phyloP scores from a whole-genome alignment of 1,140 invertebrate genomes.

The Rhopalosiphum maidis region DNA sequence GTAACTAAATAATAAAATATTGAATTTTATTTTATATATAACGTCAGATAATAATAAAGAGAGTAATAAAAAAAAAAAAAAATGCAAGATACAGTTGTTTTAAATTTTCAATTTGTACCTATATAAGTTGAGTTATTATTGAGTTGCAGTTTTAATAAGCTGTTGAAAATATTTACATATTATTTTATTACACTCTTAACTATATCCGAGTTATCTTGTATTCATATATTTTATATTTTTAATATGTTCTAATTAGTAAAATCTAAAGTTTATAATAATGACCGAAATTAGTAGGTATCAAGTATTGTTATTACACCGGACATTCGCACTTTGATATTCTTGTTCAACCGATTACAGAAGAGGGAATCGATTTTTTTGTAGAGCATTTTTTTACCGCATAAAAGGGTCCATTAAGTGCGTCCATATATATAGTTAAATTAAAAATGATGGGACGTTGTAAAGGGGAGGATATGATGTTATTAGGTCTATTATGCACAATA shows the following conservation, averaged over 20 bases:
- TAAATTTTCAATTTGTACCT: neutral
- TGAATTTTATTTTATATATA: neutral
- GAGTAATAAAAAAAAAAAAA: neutral
- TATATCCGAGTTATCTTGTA: neutral
- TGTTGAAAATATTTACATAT: neutral
- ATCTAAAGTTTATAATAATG: neutral
- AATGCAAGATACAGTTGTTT: neutral
- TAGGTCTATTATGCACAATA: slow-evolving; percentile 39
- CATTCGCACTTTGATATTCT: slow-evolving; percentile 16
- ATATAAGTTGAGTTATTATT: neutral
- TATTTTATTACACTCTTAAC: neutral
- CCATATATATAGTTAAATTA: slow-evolving; percentile 38
- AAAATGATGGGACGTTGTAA: slow-evolving; percentile 38
- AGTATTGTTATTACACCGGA: slow-evolving; percentile 8
- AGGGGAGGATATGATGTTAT: slow-evolving; percentile 33
- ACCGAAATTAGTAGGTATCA: neutral
- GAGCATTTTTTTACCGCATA: neutral
- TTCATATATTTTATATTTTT: neutral
- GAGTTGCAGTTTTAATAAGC: neutral
- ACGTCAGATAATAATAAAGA: neutral
- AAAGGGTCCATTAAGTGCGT: slow-evolving; percentile 28
- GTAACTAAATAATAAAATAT: neutral
- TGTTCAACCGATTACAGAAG: slow-evolving; percentile 19
- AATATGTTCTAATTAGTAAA: neutral
- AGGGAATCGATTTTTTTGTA: neutral